phyloP scores from a whole-genome alignment of 2,113 vertebrate genomes.

The Oryzias woworae region DNA sequence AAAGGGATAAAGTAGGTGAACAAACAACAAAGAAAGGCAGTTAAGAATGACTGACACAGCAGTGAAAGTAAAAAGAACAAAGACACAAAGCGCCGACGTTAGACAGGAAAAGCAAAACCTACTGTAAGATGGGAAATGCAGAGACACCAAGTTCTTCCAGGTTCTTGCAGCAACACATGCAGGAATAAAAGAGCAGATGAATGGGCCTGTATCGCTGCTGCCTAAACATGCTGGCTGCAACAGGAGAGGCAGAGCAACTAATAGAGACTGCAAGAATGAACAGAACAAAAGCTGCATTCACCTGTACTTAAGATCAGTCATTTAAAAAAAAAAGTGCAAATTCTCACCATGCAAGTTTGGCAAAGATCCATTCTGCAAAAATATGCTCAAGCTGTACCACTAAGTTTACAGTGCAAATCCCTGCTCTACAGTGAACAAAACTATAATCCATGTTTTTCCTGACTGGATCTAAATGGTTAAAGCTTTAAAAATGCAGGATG shows the following conservation, averaged over 20 bases:
- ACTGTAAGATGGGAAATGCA: constrained; percentile 1
- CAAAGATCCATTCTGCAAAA: constrained; percentile 21
- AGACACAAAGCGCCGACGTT: constrained; percentile 1
- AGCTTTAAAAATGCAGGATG: constrained; percentile 15
- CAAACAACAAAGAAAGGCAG: constrained; percentile 5
- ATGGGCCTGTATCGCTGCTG: constrained; percentile 20
- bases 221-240: constrained; percentile 28
- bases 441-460: no score
- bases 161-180: constrained; percentile 6
- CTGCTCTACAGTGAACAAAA: constrained; percentile 17
- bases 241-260: constrained; percentile 21
- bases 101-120: not conserved
- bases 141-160: not conserved
- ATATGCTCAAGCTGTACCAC: constrained; percentile 10
- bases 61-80: constrained; percentile 3
- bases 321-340: constrained; percentile 22
- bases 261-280: constrained; percentile 32
- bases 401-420: constrained; percentile 12
- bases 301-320: no score
- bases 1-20: constrained; percentile 41
- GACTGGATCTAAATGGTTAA: constrained; percentile 2
- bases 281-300: not conserved
- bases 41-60: not conserved
- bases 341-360: not conserved
- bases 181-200: constrained; percentile 25